These are phyloP conservation scores for Lepus oiostolus DNA, from an alignment of 2,797 vertebrate genomes.

Conservation along the genomic window DNA sequence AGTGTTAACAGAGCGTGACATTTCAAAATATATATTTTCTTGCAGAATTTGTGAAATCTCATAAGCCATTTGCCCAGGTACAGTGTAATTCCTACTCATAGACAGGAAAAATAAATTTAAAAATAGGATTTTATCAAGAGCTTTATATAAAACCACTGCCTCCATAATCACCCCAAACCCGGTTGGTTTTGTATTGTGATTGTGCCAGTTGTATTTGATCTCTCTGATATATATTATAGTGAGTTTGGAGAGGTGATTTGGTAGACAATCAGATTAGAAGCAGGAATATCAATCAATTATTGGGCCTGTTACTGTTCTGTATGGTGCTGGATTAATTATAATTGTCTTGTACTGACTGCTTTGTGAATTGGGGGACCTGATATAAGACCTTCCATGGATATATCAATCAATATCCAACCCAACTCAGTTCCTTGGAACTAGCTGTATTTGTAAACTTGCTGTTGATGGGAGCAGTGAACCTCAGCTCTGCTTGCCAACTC, in stretches of 20 bases:
- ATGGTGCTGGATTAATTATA: not conserved
- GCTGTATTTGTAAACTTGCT: not conserved
- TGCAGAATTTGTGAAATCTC: slow-evolving; percentile 62
- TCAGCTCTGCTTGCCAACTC: not conserved
- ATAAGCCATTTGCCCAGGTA: slow-evolving; percentile 54
- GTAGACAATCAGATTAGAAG: not conserved
- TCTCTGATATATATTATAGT: not conserved
- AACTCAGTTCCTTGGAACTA: not conserved
- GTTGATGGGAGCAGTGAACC: not conserved
- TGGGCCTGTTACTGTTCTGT: not conserved
- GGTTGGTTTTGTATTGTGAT: not conserved
- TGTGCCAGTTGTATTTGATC: not conserved
- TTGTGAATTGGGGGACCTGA: not conserved
- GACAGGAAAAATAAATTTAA: slow-evolving; percentile 71
- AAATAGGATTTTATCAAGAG: slow-evolving; percentile 37
- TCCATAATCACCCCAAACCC: not conserved
- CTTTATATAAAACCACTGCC: slow-evolving; percentile 60
- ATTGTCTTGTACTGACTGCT: not conserved
- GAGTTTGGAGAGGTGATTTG: slow-evolving; percentile 30
- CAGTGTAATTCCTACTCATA: slow-evolving; percentile 50
- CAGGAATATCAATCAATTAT: not conserved
- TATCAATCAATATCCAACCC: not conserved
- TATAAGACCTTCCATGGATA: not conserved
- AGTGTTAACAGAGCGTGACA: slow-evolving; percentile 60
- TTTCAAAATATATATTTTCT: slow-evolving; percentile 62